phyloP scores from a whole-genome alignment of 2,797 vertebrate genomes.

The Acridotheres tristis region DNA sequence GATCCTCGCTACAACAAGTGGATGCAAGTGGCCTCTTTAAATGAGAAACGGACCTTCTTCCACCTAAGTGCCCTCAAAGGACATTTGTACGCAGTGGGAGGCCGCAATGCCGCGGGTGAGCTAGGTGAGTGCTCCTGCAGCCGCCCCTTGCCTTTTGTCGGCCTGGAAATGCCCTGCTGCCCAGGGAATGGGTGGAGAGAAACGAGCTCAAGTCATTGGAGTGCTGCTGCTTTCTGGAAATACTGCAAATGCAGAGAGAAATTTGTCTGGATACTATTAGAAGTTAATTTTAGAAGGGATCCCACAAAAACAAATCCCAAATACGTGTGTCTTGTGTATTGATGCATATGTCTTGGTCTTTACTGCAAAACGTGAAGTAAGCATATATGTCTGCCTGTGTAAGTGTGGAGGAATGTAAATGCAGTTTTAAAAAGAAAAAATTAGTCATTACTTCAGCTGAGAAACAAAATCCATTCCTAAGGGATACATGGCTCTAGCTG shows the following conservation, averaged over 20 bases:
- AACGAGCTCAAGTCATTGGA: rapidly evolving
- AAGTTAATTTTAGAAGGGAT: not conserved
- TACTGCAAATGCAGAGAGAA: not conserved
- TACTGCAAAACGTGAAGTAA: not conserved
- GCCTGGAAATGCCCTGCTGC: not conserved
- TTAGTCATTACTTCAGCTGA: not conserved
- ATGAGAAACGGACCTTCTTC: conserved; percentile 99
- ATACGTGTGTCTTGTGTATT: rapidly evolving
- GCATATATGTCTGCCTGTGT: not conserved
- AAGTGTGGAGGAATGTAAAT: not conserved
- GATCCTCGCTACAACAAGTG: conserved; percentile 99
- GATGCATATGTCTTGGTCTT: not conserved
- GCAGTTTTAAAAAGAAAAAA: not conserved
- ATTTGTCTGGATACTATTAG: not conserved
- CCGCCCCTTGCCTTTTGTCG: not conserved
- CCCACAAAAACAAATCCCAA: not conserved
- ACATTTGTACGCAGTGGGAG: conserved; percentile 95
- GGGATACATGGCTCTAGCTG: not conserved
- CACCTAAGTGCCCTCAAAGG: conserved; percentile 99
- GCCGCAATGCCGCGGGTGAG: conserved; percentile 94
- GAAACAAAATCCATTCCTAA: not conserved
- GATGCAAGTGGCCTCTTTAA: conserved; percentile 98
- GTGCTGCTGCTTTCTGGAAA: not conserved
- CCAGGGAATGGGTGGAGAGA: not conserved
- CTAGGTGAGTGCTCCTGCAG: conserved; percentile 81